These are phyloP conservation scores for Tenodera sinensis DNA, from an alignment of 2,888 invertebrate species.

Conservation along the genomic window DNA sequence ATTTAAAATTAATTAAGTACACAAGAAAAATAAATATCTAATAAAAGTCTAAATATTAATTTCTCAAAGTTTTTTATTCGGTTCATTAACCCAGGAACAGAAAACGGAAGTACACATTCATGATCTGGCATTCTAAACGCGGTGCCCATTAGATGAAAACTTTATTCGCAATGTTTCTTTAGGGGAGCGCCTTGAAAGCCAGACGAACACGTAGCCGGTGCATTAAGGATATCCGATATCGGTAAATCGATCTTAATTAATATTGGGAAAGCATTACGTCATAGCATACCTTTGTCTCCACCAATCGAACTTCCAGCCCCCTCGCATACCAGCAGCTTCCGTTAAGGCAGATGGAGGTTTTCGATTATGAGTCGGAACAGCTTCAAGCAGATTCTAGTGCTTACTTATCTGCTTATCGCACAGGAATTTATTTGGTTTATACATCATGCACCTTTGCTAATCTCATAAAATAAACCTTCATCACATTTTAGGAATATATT, in stretches of 20 bases:
- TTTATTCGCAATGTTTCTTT: neutral
- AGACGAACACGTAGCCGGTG: neutral
- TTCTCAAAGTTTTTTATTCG: no score
- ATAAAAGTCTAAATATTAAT: no score
- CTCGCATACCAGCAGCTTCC: neutral
- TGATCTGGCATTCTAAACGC: neutral
- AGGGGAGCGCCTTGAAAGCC: neutral
- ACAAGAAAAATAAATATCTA: no score
- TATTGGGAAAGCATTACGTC: neutral
- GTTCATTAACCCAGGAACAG: no score
- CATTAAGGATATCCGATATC: neutral
- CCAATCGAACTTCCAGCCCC: neutral
- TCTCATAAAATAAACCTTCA: no score
- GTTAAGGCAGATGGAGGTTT: neutral
- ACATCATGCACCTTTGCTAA: no score
- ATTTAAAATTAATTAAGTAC: no score
- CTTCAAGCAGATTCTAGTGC: neutral
- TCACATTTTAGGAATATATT: no score
- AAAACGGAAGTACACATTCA: neutral
- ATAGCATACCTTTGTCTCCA: neutral
- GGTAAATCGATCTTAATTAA: neutral
- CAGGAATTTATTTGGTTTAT: neutral
- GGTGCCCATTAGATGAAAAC: neutral
- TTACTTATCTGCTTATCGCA: no score
- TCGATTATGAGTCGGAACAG: neutral